Conservation (phyloP, 2,888 invertebrate genomes). For the Tiphia femorata region DNA sequence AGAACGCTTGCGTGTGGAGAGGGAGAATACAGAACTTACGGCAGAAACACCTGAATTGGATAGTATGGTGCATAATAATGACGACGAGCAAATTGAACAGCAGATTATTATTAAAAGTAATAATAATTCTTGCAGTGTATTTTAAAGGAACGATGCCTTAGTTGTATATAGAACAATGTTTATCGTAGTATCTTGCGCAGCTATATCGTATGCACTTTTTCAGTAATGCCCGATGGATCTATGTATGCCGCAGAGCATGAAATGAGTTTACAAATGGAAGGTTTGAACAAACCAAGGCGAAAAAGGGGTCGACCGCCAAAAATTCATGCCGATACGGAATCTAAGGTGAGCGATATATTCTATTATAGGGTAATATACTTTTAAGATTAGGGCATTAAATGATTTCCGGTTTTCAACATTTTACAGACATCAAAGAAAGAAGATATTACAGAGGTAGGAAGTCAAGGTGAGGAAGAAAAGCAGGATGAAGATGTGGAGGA, state of each 20-base stretch:
- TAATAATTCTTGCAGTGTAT: neutral
- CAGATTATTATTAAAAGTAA: slow-evolving; percentile 72
- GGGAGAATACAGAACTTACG: slow-evolving; percentile 44
- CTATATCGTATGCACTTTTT: no score
- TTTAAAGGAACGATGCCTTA: neutral
- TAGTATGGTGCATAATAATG: slow-evolving; percentile 29
- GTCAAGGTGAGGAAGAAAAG: slow-evolving; percentile 63
- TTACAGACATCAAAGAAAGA: slow-evolving; percentile 22
- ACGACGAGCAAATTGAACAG: slow-evolving; percentile 66
- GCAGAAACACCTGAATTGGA: slow-evolving; percentile 41
- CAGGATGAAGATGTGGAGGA: slow-evolving; percentile 64
- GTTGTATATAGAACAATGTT: no score
- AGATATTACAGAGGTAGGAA: slow-evolving; percentile 31
- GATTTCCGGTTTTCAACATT: neutral
- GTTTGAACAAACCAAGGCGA: slow-evolving; percentile 76
- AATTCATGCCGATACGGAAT: slow-evolving; percentile 61
- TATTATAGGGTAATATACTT: neutral
- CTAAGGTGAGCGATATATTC: slow-evolving; percentile 18
- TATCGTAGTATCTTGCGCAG: no score
- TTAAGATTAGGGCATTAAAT: neutral
- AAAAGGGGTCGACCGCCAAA: slow-evolving; percentile 82
- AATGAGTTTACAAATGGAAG: slow-evolving; percentile 75
- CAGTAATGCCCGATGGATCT: slow-evolving; percentile 75
- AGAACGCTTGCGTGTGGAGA: slow-evolving; percentile 48
- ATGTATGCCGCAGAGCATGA: slow-evolving; percentile 78